Percentiles rank a stretch among this genome's conserved stretches.
phyloP scores from a whole-genome alignment of 2,113 vertebrate species.

The Cygnus buccinator region DNA sequence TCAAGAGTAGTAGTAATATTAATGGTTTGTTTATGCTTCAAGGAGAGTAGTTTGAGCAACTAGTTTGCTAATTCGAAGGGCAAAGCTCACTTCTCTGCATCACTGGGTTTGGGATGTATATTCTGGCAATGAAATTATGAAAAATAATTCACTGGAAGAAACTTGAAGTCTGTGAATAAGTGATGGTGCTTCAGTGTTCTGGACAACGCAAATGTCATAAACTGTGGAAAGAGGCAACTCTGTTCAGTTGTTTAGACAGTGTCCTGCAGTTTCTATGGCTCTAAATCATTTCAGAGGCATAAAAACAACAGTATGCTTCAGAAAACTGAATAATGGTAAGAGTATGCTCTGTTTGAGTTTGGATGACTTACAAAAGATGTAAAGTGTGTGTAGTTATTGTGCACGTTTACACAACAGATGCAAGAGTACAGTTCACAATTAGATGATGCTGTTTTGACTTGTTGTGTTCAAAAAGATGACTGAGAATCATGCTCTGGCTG shows the following conservation, averaged over 20 bases:
- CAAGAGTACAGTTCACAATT: background rate
- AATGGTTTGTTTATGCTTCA: background rate
- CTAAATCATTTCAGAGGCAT: background rate
- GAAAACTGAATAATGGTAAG: background rate
- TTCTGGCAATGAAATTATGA: background rate
- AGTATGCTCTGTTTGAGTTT: background rate
- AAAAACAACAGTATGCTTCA: background rate
- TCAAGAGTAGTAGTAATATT: background rate
- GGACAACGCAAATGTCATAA: background rate
- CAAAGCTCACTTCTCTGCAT: background rate
- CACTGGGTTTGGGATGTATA: background rate
- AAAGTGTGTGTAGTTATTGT: background rate
- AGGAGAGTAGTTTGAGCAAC: background rate
- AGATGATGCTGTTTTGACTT: background rate
- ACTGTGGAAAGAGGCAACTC: background rate
- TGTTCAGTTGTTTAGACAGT: background rate
- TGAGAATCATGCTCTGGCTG: background rate
- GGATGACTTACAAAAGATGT: background rate
- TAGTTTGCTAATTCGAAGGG: background rate
- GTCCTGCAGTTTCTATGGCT: background rate
- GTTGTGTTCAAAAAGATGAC: background rate
- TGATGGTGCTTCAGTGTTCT: background rate
- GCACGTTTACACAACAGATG: background rate
- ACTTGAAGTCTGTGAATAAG: background rate
- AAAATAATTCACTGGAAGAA: background rate